Evolutionary conservation across 2,113 vertebrate genomes (phyloP).

Genomic region (Cromileptes altivelis): DNA sequence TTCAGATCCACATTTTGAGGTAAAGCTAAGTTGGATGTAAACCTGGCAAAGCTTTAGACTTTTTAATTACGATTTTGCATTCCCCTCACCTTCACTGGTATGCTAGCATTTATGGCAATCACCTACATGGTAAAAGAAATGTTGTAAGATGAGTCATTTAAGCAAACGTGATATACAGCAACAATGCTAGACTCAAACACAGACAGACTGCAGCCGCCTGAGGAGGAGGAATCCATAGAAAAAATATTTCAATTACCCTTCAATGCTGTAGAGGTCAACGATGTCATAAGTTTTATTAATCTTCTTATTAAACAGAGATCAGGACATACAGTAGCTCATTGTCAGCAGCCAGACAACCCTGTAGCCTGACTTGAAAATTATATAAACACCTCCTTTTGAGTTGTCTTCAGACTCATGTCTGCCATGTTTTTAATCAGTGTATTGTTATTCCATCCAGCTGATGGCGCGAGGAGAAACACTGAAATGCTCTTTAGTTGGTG

Average conservation of each 20-base stretch:
- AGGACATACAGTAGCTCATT: neutral
- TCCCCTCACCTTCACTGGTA: neutral
- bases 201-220: neutral
- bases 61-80: neutral
- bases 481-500: neutral
- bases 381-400: neutral
- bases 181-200: neutral
- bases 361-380: neutral
- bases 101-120: neutral
- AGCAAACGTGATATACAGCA: neutral
- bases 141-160: neutral
- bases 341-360: neutral
- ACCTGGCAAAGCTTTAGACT: neutral
- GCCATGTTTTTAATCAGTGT: neutral
- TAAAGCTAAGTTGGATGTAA: neutral
- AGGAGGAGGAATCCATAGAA: neutral
- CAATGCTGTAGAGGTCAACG: neutral
- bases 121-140: neutral
- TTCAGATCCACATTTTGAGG: neutral
- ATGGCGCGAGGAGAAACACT: neutral
- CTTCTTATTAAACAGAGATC: constrained; percentile 5
- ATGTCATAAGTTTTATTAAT: neutral
- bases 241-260: constrained; percentile 1
- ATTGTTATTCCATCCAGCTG: neutral
- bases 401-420: neutral